Evolutionary conservation across 2,888 invertebrate genomes (phyloP).

Genomic region (Pharmacophagus antenor): DNA sequence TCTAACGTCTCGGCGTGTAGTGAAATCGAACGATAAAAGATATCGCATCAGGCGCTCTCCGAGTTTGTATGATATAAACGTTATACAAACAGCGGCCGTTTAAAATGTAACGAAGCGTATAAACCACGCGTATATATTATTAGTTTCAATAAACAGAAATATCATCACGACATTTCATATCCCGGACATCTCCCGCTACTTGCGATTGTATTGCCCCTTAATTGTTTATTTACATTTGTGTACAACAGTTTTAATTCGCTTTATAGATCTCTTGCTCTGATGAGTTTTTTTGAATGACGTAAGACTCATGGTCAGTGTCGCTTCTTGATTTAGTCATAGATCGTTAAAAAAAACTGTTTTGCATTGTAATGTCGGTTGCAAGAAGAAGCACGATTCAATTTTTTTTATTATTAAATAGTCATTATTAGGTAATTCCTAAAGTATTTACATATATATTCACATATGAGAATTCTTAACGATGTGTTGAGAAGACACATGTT

Average conservation of each 20-base stretch:
- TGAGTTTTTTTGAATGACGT: conserved; percentile 35
- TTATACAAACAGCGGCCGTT: conserved; percentile 10
- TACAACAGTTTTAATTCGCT: conserved; percentile 35
- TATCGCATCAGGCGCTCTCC: neutral
- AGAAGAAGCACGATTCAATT: neutral
- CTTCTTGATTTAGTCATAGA: conserved; percentile 30
- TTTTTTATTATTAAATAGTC: too few relatives aligned
- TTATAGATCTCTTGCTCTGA: conserved; percentile 30
- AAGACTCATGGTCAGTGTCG: conserved; percentile 32
- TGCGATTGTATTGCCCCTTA: conserved; percentile 37
- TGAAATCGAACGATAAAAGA: conserved; percentile 16
- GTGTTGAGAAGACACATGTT: too few relatives aligned
- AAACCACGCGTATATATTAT: conserved; percentile 23
- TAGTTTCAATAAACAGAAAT: conserved; percentile 49
- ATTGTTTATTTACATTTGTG: conserved; percentile 36
- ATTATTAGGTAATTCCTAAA: too few relatives aligned
- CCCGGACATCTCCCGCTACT: conserved; percentile 59
- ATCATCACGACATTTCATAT: conserved; percentile 54
- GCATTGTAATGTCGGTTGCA: conserved; percentile 9
- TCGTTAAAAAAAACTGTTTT: conserved; percentile 18
- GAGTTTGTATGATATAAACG: conserved; percentile 13
- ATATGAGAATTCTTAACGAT: too few relatives aligned
- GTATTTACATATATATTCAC: too few relatives aligned
- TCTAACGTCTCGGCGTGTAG: conserved; percentile 3
- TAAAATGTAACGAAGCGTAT: too few relatives aligned